Evolutionary conservation across 2,888 invertebrate species (phyloP).

Genomic region (Melolontha melolontha): DNA sequence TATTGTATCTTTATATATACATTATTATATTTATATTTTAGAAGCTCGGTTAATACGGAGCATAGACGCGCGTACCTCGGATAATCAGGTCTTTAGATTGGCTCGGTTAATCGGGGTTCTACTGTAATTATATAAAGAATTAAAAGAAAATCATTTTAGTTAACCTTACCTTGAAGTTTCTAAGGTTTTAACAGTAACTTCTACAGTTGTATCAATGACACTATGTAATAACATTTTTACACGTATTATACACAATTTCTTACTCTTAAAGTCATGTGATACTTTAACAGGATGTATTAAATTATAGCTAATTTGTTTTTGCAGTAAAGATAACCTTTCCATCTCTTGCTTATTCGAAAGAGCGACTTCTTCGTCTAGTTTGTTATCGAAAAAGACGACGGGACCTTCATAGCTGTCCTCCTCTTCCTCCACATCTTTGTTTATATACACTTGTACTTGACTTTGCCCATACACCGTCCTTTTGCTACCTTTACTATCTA

Average conservation of each 20-base stretch:
- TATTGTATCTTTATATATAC: too few species aligned
- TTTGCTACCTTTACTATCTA: constrained; percentile 69
- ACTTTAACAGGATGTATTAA: constrained; percentile 71
- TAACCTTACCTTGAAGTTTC: constrained; percentile 70
- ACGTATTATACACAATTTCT: constrained; percentile 75
- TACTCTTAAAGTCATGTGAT: constrained; percentile 73
- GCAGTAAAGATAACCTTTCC: constrained; percentile 15
- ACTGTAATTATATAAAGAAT: too few species aligned
- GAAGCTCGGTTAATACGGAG: too few species aligned
- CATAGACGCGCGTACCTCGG: too few species aligned
- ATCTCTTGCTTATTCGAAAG: constrained; percentile 56
- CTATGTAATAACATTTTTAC: constrained; percentile 77
- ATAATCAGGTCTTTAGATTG: too few species aligned
- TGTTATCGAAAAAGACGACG: constrained; percentile 65
- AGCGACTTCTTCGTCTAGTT: constrained; percentile 56
- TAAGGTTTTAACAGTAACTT: constrained; percentile 73
- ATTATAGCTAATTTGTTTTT: constrained; percentile 70
- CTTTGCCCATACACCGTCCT: constrained; percentile 75
- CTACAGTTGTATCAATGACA: constrained; percentile 70
- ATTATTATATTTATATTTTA: too few species aligned
- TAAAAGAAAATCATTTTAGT: too few species aligned
- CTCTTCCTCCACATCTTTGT: constrained; percentile 54
- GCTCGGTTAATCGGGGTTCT: too few species aligned
- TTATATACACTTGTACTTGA: constrained; percentile 39
- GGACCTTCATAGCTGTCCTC: constrained; percentile 61